Evolutionary conservation across 2,888 invertebrate species (phyloP), one percentile per base, ranked within the genome.

Genomic region (Stenotaenia linearis): DNA sequence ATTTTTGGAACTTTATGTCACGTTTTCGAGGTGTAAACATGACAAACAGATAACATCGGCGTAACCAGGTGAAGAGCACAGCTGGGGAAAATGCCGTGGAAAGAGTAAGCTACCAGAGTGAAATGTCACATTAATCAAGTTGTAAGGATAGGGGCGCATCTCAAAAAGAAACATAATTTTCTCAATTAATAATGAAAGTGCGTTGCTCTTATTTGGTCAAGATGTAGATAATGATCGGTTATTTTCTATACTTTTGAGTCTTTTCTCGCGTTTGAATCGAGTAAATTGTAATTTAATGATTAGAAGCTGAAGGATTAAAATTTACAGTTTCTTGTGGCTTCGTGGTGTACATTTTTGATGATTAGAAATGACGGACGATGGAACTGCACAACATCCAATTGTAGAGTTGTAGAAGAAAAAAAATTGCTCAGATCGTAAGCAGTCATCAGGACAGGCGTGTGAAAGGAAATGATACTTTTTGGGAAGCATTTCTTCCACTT

Each of bases 61-160:
- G 69, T 69, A 69, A 69, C 69, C 25, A 28, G 15, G 69, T 69
- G 69, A 69, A 69, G 10, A 69, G 69, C 69, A 69, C 69, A 69
- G 69, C 25, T 69, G 69, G 69, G 69, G 15, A 69, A 69, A 69
- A 28, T 28, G 69, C 69, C 69, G 25, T 69, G 69, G 28, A 12
- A 69, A 69, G 69, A 28, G 69, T 28, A 28, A 69, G 25, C 56
- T 69, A 15, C 69, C 69, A 69, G 4, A 69, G 23, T 69, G 25
- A 28, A 69, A 69, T 69, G 69, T 69, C 69, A 69, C 23, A 69
- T 69, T 12, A 69, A 69, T 69, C 69, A 69, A 69, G n/a, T 45
- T 15, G 18, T 69, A 69, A 1, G 69, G 69, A 69, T 69, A 28
- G 5, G 9, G 32, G 21, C 18, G 18, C 7, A 7, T 50, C 7